Evolutionary conservation across 1,140 invertebrate species (phyloP).

Genomic region (Chrysomallon squamiferum): DNA sequence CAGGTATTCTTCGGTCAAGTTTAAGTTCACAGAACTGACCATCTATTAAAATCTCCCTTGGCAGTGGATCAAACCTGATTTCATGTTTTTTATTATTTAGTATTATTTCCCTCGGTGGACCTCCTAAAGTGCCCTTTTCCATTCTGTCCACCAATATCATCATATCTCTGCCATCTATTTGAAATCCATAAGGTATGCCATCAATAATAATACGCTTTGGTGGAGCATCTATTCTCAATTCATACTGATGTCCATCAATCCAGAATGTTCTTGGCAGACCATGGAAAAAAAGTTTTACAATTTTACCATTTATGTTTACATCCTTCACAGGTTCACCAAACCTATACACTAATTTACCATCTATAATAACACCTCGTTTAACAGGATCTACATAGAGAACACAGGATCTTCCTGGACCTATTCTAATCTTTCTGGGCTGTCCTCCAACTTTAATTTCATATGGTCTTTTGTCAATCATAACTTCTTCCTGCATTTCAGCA

Average conservation of each 20-base stretch:
- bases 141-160: slow-evolving; percentile 55
- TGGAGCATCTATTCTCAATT: slow-evolving; percentile 57
- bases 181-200: slow-evolving; percentile 41
- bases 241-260: slow-evolving; percentile 56
- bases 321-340: slow-evolving; percentile 57
- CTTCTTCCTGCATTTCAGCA: slow-evolving; percentile 39
- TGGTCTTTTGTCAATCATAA: slow-evolving; percentile 55
- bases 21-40: slow-evolving; percentile 81
- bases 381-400: slow-evolving; percentile 45
- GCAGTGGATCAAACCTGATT: slow-evolving; percentile 58
- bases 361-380: slow-evolving; percentile 42
- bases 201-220: slow-evolving; percentile 51
- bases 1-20: slow-evolving; percentile 83
- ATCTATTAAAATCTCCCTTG: slow-evolving; percentile 79
- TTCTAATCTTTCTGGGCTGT: slow-evolving; percentile 34
- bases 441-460: slow-evolving; percentile 46
- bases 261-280: slow-evolving; percentile 51
- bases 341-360: slow-evolving; percentile 47
- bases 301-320: slow-evolving; percentile 31
- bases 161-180: slow-evolving; percentile 54
- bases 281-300: slow-evolving; percentile 51
- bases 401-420: slow-evolving; percentile 24
- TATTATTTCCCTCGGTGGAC: slow-evolving; percentile 47
- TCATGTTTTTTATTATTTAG: slow-evolving; percentile 46
- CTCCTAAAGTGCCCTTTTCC: slow-evolving; percentile 53